Evolutionary conservation across 2,113 vertebrate species (phyloP).

Genomic region (Charadrius vociferus): DNA sequence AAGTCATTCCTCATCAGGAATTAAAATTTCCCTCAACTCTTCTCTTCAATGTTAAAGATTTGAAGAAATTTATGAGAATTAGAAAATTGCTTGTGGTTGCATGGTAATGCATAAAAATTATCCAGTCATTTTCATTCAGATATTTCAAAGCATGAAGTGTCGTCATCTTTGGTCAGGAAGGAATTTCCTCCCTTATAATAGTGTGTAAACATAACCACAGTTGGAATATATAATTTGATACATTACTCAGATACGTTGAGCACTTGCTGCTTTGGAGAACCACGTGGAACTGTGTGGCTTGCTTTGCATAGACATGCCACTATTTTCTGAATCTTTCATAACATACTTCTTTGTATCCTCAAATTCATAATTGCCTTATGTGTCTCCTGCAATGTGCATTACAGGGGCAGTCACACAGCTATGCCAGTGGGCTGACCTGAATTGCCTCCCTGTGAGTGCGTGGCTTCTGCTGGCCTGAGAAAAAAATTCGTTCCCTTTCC

Average conservation of each 20-base stretch:
- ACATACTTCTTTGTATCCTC: neutral
- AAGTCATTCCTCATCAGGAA: neutral
- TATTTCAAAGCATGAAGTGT: conserved; percentile 29
- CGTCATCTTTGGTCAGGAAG: conserved; percentile 29
- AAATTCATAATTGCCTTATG: neutral
- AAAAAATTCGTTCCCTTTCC: neutral
- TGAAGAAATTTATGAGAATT: conserved; percentile 17
- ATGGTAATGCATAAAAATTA: conserved; percentile 50
- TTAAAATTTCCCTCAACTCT: neutral
- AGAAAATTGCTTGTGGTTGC: conserved; percentile 52
- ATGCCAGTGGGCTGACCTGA: neutral
- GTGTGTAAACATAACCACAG: neutral
- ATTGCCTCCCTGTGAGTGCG: neutral
- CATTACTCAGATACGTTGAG: neutral
- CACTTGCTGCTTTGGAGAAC: conserved; percentile 5
- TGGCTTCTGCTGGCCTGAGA: neutral
- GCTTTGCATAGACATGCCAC: neutral
- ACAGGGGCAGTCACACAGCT: neutral
- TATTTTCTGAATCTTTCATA: neutral
- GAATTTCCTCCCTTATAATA: conserved; percentile 44
- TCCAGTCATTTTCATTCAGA: conserved; percentile 24
- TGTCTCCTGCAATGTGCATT: neutral
- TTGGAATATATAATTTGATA: neutral
- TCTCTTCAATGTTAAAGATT: neutral
- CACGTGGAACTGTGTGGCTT: neutral